Percentiles rank a stretch among this genome's conserved stretches.
Conservation (phyloP, 2,888 invertebrate genomes). For the Erebia ligea region DNA sequence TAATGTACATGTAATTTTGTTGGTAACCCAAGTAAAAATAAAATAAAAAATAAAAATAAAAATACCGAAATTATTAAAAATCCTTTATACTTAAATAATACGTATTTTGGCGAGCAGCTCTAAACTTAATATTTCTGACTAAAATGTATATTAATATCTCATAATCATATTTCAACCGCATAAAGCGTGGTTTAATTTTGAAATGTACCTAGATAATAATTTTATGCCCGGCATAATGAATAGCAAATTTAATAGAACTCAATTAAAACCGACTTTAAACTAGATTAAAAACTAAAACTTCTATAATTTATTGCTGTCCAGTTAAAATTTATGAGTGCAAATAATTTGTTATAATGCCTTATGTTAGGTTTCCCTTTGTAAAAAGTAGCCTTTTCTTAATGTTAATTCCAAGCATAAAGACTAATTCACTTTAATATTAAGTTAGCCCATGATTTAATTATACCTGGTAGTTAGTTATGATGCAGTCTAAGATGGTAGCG, state of each 20-base stretch:
- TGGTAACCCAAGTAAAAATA: too few species aligned
- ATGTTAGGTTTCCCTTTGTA: too few species aligned
- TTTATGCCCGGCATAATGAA: not conserved
- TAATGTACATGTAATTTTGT: too few species aligned
- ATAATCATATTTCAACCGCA: conserved; percentile 15
- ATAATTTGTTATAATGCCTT: too few species aligned
- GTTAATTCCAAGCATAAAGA: too few species aligned
- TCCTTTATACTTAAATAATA: not conserved
- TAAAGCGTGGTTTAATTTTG: conserved; percentile 6
- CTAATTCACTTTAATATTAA: too few species aligned
- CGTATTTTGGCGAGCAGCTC: not conserved
- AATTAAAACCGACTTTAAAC: conserved; percentile 3
- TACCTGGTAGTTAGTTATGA: too few species aligned
- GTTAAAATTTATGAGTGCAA: not conserved
- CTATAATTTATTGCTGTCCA: not conserved
- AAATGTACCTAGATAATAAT: not conserved
- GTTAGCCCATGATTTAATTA: too few species aligned
- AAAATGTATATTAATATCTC: conserved; percentile 4
- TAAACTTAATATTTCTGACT: conserved; percentile 1
- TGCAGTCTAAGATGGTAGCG: not conserved
- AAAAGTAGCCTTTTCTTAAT: too few species aligned
- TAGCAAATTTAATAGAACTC: conserved; percentile 7
- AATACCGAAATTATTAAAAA: not conserved
- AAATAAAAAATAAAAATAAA: too few species aligned
- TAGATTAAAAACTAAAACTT: conserved; percentile 1